Percentiles rank a stretch among this genome's conserved stretches.
Evolutionary conservation across 2,113 vertebrate species (phyloP).

Genomic region (Mirza zaza): DNA sequence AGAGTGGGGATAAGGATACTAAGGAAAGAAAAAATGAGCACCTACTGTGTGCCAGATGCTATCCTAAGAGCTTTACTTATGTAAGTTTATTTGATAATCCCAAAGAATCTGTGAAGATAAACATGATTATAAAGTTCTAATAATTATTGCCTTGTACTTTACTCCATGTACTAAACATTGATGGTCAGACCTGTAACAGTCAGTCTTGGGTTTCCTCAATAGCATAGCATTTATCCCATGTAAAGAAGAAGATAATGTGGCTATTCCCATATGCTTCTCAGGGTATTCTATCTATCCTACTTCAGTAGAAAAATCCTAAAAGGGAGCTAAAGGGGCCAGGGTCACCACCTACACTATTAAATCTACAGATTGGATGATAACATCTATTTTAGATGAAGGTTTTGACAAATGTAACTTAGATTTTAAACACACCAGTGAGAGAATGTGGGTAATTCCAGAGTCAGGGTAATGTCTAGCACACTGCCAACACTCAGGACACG

Average conservation of each 20-base stretch:
- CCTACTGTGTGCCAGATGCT: background rate
- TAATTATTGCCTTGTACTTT: background rate
- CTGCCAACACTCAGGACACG: conserved; percentile 11
- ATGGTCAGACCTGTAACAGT: background rate
- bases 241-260: background rate
- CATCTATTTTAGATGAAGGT: background rate
- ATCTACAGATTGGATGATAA: background rate
- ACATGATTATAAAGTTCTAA: background rate
- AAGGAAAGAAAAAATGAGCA: background rate
- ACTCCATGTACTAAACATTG: background rate
- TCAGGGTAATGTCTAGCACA: conserved; percentile 11
- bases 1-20: background rate
- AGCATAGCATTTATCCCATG: background rate
- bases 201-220: background rate
- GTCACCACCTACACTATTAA: background rate
- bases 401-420: background rate
- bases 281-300: background rate
- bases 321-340: background rate
- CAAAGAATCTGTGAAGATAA: background rate
- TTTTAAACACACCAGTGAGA: background rate
- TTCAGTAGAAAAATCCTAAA: background rate
- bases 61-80: background rate
- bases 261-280: background rate
- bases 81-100: background rate
- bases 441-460: background rate